Evolutionary conservation across 2,888 invertebrate species (phyloP).

Genomic region (Pseudococcus longispinus): DNA sequence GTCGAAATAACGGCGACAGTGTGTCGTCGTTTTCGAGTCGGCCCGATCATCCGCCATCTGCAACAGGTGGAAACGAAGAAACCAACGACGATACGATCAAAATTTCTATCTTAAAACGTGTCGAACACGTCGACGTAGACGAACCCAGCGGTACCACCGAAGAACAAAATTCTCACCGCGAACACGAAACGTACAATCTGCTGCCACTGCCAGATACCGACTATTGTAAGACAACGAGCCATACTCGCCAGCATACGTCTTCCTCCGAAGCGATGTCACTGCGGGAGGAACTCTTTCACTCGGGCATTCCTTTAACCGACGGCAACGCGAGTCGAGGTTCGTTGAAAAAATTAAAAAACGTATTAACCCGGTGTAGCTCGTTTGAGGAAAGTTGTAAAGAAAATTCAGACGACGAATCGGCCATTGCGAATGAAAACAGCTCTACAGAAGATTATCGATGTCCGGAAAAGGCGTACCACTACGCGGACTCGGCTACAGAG

Average conservation of each 20-base stretch:
- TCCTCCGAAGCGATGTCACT: background rate
- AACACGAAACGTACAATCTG: background rate
- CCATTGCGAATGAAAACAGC: background rate
- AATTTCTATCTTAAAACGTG: background rate
- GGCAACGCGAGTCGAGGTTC: background rate
- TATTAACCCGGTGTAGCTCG: constrained; percentile 44
- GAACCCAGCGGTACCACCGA: background rate
- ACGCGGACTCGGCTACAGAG: constrained; percentile 48
- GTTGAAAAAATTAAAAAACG: constrained; percentile 20
- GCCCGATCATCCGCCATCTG: background rate
- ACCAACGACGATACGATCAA: background rate
- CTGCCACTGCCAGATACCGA: no score
- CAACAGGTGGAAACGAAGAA: background rate
- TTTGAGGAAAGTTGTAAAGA: constrained; percentile 37
- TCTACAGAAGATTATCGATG: no score
- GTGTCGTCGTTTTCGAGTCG: background rate
- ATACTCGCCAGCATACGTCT: background rate
- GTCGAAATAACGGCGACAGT: background rate
- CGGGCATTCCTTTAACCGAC: background rate
- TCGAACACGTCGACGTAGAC: background rate
- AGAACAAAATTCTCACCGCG: background rate
- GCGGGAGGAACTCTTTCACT: background rate
- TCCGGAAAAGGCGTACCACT: constrained; percentile 3
- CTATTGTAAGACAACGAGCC: no score
- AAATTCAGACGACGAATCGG: constrained; percentile 43